Evolutionary conservation across 2,797 vertebrate genomes (phyloP), one percentile per base, ranked within the genome.

Genomic region (Orientallactaga sibirica): DNA sequence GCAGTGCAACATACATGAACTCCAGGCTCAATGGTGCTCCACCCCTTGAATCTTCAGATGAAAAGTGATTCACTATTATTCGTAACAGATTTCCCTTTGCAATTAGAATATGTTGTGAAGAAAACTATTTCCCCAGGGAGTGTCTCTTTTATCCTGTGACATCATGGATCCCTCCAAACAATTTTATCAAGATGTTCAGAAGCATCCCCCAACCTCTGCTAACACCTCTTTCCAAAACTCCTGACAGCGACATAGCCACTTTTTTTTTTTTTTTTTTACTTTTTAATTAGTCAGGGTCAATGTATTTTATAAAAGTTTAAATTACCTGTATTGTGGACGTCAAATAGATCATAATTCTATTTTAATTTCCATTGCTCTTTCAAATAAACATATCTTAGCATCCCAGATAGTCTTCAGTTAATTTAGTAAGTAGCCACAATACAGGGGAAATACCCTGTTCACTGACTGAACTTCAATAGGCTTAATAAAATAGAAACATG

Each of bases 381-480:
- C 27, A 86, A 86, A 85, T 71, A 71, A 64, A 93, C 33, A 64
- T 64, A 83, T 25, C 67, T 85, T 18, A 58, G 4, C 11, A 58
- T 70, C 5, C 7, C 41, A 80, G 25, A 55, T 62, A 93, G 1
- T 37, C 37, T 87, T 86, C 7, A 64, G 2, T 73, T 24, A 5
- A 5, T 83, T 76, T 2, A 15, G 43, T 71, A 27, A 5, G 18
- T 66, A 64, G 55, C 3, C 8, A 33, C 55, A 9, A 71, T 24
- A 81, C 3, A 41, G 10, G 12, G 2, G 2, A 41, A 2, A 62
- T 0, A 3, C 48, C 25, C 92, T 16, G 62, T 22, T 74, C 95
- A 92, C 25, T 83, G 81, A 66, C 58, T 83, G 88, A 97, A 91
- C 77, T 96, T 93, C 67, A 19, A 79, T 87, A 86, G 73, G 73